Base-by-base conservation (phyloP, 2,888 invertebrate genomes). In the Strigamia transsilvanica region DNA sequence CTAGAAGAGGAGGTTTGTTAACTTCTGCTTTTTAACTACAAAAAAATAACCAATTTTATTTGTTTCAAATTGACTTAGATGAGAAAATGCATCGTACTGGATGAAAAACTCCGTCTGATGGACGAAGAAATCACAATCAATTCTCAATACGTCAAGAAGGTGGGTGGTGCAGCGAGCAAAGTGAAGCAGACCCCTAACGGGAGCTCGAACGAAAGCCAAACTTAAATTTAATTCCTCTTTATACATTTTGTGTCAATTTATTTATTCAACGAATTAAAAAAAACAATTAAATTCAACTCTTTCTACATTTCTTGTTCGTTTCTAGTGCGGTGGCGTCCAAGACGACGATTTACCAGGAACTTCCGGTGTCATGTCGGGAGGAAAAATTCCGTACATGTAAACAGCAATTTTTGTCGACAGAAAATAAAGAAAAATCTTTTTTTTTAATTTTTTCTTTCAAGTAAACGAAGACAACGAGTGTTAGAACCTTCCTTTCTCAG, bases 111-210 rank as follows among this genome's bases (percentile, higher is more conserved):
- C 83, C 92, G 93, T 85, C 92, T 93, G 86, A 97, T 98, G 97
- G 97, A 98, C 88, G 95, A 96, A 88, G 96, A 97, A 87, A 97
- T 98, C 85, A 93, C 95, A 89, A 92, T 96, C 27, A 97, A 97
- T 87, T 96, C 97, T 41, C 93, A 94, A 84, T 92, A 91, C 87
- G 90, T 92, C 82, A 91, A 91, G 85, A 92, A 92, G 88, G 51
- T 51, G 51, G 51, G 51, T 51, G 15, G 2, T 18, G 51, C 10
- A 18, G 18, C 18, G 15, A 13, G 15, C 6, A 51, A 51, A 51
- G 88, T 89, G 18, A 82, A 79, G 6, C 51, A 2, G 6, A 13
- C 51, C 13, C 51, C 51, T 7, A 51, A 51, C 18, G 51, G 51
- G 6, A 51, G 51, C 18, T 51, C 51, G n/a, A 51, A 13, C 6